Evolutionary conservation across 1,140 invertebrate genomes (phyloP).

Genomic region (Drosophila nikananu): DNA sequence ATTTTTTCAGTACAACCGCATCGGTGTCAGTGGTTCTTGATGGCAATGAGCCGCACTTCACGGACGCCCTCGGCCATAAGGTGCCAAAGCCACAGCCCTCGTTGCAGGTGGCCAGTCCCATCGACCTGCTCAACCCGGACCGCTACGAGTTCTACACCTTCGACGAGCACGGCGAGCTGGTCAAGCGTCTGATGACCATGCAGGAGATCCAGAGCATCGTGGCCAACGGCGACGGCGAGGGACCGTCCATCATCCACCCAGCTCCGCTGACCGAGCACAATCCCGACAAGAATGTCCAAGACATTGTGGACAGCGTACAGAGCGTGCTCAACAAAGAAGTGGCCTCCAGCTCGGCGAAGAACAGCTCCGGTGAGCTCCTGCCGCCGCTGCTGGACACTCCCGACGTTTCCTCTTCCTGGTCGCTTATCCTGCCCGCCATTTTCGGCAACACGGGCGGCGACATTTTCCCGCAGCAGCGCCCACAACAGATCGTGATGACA

Average conservation of each 20-base stretch:
- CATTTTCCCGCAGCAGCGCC: slow-evolving; percentile 87
- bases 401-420: slow-evolving; percentile 91
- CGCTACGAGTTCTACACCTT: slow-evolving; percentile 94
- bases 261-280: slow-evolving; percentile 84
- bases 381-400: slow-evolving; percentile 88
- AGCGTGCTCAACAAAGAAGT: slow-evolving; percentile 92
- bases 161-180: slow-evolving; percentile 91
- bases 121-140: slow-evolving; percentile 91
- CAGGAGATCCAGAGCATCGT: slow-evolving; percentile 93
- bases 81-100: slow-evolving; percentile 86
- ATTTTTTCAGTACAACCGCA: slow-evolving; percentile 86
- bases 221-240: slow-evolving; percentile 90
- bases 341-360: slow-evolving; percentile 87
- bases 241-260: slow-evolving; percentile 86
- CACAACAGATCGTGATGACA: slow-evolving; percentile 86
- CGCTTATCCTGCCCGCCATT: slow-evolving; percentile 91
- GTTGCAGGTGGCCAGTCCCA: slow-evolving; percentile 90
- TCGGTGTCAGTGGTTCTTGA: slow-evolving; percentile 88
- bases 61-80: slow-evolving; percentile 88
- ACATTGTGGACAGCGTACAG: slow-evolving; percentile 92
- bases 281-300: slow-evolving; percentile 90
- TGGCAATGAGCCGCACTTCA: slow-evolving; percentile 86
- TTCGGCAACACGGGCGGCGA: slow-evolving; percentile 90
- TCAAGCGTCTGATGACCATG: slow-evolving; percentile 92
- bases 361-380: slow-evolving; percentile 86